These are phyloP conservation scores for Trichopria drosophilae DNA, from an alignment of 2,888 invertebrate genomes.

Conservation along the genomic window DNA sequence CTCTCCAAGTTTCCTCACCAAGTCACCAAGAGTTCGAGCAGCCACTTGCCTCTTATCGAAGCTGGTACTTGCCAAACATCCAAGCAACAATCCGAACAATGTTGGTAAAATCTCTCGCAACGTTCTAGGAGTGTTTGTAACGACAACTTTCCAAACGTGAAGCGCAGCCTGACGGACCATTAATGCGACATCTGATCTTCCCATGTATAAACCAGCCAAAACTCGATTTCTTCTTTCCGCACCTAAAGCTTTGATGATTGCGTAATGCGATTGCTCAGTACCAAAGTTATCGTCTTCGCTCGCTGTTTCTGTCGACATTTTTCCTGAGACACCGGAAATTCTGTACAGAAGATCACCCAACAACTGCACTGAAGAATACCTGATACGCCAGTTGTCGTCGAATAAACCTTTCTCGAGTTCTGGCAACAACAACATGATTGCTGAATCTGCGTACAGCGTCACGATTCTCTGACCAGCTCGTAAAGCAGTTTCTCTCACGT, in stretches of 20 bases:
- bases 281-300: slow-evolving; percentile 99
- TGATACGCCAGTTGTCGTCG: slow-evolving; percentile 97
- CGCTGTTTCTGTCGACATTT: slow-evolving; percentile 98
- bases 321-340: slow-evolving; percentile 96
- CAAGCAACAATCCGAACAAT: slow-evolving; percentile 85
- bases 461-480: slow-evolving; percentile 97
- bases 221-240: slow-evolving; percentile 89
- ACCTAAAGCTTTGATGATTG: slow-evolving; percentile 87
- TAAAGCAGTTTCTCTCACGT: slow-evolving; percentile 94
- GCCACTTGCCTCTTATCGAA: slow-evolving; percentile 96
- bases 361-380: slow-evolving; percentile 85
- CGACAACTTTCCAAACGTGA: slow-evolving; percentile 99
- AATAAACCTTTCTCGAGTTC: slow-evolving; percentile 92
- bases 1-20: slow-evolving; percentile 96
- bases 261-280: slow-evolving; percentile 91
- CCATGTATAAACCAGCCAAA: slow-evolving; percentile 94
- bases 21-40: slow-evolving; percentile 92
- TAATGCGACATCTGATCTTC: slow-evolving; percentile 92
- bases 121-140: slow-evolving; percentile 96
- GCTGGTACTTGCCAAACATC: slow-evolving; percentile 93
- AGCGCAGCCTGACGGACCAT: slow-evolving; percentile 97
- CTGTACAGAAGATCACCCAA: slow-evolving; percentile 94
- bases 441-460: slow-evolving; percentile 92
- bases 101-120: slow-evolving; percentile 94
- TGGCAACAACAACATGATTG: slow-evolving; percentile 88